These are phyloP conservation scores for Leptinotarsa lineolata DNA, from an alignment of 1,140 invertebrate species.

Conservation along the genomic window DNA sequence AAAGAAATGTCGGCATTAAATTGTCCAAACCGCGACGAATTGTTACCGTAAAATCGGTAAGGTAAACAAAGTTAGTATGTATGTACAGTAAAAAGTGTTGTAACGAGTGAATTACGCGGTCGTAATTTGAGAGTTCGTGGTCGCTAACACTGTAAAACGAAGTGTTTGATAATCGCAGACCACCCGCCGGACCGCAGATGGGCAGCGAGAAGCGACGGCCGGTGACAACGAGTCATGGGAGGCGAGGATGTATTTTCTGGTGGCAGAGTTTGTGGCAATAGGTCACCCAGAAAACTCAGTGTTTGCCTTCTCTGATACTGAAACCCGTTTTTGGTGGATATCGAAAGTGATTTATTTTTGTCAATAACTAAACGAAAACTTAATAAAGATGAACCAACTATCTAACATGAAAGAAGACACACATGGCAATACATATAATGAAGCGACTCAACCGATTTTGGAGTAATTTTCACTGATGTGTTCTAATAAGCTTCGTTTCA, in stretches of 20 bases:
- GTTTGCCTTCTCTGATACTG: too few species aligned
- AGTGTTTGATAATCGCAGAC: slow-evolving; percentile 8
- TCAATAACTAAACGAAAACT: too few species aligned
- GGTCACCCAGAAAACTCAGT: too few species aligned
- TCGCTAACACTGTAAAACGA: slow-evolving; percentile 5
- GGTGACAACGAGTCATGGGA: background rate
- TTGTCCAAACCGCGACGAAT: background rate
- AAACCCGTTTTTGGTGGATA: too few species aligned
- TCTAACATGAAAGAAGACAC: too few species aligned
- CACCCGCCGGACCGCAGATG: slow-evolving; percentile 25
- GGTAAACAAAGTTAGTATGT: background rate
- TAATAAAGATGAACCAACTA: too few species aligned
- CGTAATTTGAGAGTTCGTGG: slow-evolving; percentile 9
- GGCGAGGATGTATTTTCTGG: background rate
- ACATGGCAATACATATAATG: too few species aligned
- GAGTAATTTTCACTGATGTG: too few species aligned
- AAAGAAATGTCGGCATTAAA: background rate
- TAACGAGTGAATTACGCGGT: slow-evolving; percentile 20
- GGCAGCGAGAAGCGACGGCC: slow-evolving; percentile 6
- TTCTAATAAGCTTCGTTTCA: too few species aligned
- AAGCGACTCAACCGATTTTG: too few species aligned
- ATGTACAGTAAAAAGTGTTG: slow-evolving; percentile 10
- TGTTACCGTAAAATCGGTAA: slow-evolving; percentile 3
- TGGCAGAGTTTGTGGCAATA: too few species aligned
- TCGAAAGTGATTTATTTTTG: too few species aligned